Evolutionary conservation across 35 echinoderm and acorn worm genomes (phyloP).

Genomic region (Heliocidaris tuberculata): DNA sequence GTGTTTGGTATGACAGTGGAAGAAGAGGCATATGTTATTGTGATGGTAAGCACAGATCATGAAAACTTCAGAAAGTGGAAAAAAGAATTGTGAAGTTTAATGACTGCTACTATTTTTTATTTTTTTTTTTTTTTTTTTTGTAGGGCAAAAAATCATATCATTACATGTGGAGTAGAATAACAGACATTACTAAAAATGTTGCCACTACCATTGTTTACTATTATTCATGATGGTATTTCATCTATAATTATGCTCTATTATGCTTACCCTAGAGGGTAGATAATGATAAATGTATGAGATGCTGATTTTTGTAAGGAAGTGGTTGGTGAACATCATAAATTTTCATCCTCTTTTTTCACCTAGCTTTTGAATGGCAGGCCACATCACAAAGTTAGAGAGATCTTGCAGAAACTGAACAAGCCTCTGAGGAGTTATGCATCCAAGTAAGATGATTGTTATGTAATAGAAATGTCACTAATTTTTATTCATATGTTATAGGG

Average conservation of each 20-base stretch:
- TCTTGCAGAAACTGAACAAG: conserved; percentile 2
- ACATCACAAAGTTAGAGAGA: background rate
- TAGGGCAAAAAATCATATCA: background rate
- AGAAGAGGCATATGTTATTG: background rate
- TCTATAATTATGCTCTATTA: too few species aligned
- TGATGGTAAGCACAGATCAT: background rate
- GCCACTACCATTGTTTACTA: too few species aligned
- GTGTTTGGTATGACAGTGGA: background rate
- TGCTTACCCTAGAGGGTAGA: too few species aligned
- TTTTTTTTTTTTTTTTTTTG: background rate
- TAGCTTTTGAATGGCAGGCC: background rate
- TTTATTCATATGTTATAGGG: background rate
- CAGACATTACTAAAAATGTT: too few species aligned
- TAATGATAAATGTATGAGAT: too few species aligned
- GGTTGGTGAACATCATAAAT: too few species aligned
- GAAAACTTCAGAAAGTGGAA: background rate
- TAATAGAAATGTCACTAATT: background rate
- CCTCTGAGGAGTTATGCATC: background rate
- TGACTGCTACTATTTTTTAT: background rate
- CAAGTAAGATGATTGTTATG: background rate
- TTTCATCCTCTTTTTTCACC: background rate
- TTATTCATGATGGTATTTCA: too few species aligned
- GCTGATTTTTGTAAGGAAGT: background rate
- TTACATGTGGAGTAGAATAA: too few species aligned
- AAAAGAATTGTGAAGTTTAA: background rate